These are phyloP conservation scores for Oeneis ivallda DNA, from an alignment of 2,888 invertebrate species.

Conservation along the genomic window DNA sequence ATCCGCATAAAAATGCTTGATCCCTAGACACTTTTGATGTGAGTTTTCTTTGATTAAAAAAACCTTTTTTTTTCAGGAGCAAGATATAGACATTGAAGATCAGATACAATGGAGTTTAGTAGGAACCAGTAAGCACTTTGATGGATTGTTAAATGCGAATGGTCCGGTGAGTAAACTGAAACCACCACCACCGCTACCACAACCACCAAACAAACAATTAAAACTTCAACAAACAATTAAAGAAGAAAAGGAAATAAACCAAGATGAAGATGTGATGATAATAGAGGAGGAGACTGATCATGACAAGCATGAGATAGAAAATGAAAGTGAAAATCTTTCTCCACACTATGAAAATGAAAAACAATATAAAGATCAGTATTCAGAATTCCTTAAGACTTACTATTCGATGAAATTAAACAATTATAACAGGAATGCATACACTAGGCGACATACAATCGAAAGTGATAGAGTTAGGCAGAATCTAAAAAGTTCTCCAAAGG, in stretches of 20 bases:
- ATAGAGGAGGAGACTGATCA: not conserved
- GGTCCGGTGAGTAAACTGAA: not conserved
- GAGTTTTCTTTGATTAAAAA: not conserved
- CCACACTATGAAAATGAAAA: not conserved
- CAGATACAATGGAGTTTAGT: slow-evolving; percentile 12
- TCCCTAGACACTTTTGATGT: too few relatives aligned
- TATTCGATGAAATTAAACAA: not conserved
- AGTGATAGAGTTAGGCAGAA: not conserved
- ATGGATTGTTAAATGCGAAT: not conserved
- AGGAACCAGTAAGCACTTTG: not conserved
- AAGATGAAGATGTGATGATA: not conserved
- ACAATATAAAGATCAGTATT: not conserved
- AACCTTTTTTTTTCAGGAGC: not conserved
- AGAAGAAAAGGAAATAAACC: not conserved
- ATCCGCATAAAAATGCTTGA: too few relatives aligned
- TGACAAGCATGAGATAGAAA: not conserved
- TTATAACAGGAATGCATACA: not conserved
- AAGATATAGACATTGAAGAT: not conserved
- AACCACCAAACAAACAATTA: not conserved
- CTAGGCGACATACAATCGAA: not conserved
- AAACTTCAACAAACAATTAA: not conserved
- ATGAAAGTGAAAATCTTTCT: not conserved
- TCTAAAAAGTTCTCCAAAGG: not conserved
- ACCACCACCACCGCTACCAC: not conserved
- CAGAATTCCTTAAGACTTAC: not conserved